phyloP scores from a whole-genome alignment of 2,797 vertebrate species.

The Eurystomus glaucurus region DNA sequence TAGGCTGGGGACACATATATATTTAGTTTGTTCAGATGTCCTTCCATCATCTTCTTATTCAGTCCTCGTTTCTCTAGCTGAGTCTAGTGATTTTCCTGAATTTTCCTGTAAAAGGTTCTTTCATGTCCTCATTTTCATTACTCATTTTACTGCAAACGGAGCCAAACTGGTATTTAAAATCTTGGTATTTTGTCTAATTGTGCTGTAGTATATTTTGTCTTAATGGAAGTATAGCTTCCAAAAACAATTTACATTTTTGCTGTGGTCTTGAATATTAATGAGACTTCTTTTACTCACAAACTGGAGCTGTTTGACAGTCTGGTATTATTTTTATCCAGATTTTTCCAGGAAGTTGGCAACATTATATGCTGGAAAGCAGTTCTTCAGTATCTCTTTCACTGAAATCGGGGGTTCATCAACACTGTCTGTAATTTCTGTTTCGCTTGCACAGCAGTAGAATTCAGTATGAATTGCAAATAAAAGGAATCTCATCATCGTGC shows the following conservation, averaged over 20 bases:
- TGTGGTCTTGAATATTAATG: conserved; percentile 53
- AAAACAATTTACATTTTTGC: conserved; percentile 69
- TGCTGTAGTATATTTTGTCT: conserved; percentile 51
- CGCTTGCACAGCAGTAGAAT: conserved; percentile 63
- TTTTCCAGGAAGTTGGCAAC: conserved; percentile 71
- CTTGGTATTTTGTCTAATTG: conserved; percentile 33
- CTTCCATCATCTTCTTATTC: conserved; percentile 23
- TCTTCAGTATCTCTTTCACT: conserved; percentile 66
- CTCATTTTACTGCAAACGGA: conserved; percentile 39
- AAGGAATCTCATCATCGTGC: conserved; percentile 30
- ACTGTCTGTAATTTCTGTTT: conserved; percentile 70
- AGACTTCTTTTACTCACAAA: conserved; percentile 52
- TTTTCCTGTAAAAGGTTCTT: conserved; percentile 40
- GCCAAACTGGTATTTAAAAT: conserved; percentile 60
- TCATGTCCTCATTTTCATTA: conserved; percentile 55
- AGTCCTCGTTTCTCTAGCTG: conserved; percentile 18
- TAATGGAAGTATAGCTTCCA: conserved; percentile 17
- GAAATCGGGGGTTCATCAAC: conserved; percentile 72
- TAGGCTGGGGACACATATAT: neutral
- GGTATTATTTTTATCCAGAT: conserved; percentile 73
- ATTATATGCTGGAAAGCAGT: conserved; percentile 45
- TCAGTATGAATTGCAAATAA: conserved; percentile 71
- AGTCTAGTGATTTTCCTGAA: conserved; percentile 46
- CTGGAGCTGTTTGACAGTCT: conserved; percentile 59
- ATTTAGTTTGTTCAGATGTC: conserved; percentile 56